Percentiles rank a stretch among this genome's conserved stretches.
These are phyloP conservation scores for Lycia hirtaria DNA, from an alignment of 2,888 invertebrate species.

Conservation along the genomic window DNA sequence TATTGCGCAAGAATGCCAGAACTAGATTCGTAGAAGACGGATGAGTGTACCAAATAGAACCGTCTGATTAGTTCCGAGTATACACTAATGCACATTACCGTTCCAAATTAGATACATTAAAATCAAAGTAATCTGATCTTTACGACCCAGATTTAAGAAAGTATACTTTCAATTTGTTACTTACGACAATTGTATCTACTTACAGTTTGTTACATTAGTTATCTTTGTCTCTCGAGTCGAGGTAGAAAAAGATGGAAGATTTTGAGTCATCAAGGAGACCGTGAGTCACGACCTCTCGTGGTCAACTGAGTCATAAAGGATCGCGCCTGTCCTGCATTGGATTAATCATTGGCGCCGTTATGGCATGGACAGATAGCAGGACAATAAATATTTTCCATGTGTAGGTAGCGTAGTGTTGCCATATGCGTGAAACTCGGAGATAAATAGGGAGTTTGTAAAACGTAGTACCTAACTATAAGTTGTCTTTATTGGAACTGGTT, in stretches of 20 bases:
- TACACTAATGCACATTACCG: slow-evolving; percentile 46
- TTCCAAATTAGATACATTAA: slow-evolving; percentile 49
- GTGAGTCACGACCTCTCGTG: slow-evolving; percentile 65
- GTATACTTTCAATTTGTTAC: slow-evolving; percentile 30
- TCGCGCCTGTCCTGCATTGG: slow-evolving; percentile 51
- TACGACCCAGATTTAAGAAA: slow-evolving; percentile 37
- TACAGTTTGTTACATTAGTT: no score
- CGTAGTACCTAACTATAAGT: neutral
- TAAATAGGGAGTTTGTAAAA: neutral
- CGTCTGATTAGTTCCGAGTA: slow-evolving; percentile 48
- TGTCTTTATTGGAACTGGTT: no score
- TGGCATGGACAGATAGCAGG: slow-evolving; percentile 32
- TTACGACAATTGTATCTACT: neutral
- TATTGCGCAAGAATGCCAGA: slow-evolving; percentile 36
- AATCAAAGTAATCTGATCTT: slow-evolving; percentile 47
- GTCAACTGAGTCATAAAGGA: slow-evolving; percentile 70
- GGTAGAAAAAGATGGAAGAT: slow-evolving; percentile 45
- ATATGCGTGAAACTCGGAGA: neutral
- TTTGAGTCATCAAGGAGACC: slow-evolving; percentile 57
- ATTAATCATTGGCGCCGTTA: slow-evolving; percentile 59
- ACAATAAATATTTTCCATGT: slow-evolving; percentile 24
- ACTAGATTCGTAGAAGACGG: slow-evolving; percentile 37
- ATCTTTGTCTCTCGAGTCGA: slow-evolving; percentile 41
- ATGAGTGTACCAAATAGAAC: slow-evolving; percentile 36
- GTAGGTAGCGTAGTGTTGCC: neutral